Percentiles rank a stretch among this genome's conserved stretches.
phyloP scores from a whole-genome alignment of 2,113 vertebrate genomes.

The Sarotherodon lohbergeri region DNA sequence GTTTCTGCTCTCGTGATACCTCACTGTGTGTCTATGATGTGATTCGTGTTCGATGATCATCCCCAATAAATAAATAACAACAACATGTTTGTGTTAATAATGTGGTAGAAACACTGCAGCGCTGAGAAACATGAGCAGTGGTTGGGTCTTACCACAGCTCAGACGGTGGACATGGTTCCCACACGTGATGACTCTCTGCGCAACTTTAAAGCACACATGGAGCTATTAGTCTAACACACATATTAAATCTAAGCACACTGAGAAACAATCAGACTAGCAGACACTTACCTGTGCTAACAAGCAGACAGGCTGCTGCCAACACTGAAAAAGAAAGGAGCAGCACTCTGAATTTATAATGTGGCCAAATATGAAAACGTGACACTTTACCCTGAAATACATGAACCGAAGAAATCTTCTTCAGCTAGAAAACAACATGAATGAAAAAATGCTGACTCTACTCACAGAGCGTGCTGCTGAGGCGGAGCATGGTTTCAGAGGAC shows the following conservation, averaged over 20 bases:
- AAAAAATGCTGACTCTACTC: neutral
- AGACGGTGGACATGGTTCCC: neutral
- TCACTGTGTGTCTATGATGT: neutral
- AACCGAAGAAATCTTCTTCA: neutral
- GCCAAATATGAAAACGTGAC: neutral
- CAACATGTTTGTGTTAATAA: neutral
- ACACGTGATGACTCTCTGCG: neutral
- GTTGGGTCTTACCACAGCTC: slow-evolving; percentile 3
- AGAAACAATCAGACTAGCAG: neutral
- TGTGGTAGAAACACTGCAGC: neutral
- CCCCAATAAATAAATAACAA: neutral
- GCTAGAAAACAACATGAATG: neutral
- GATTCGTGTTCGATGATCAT: neutral
- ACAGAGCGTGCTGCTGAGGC: neutral
- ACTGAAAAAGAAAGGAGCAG: slow-evolving; percentile 15
- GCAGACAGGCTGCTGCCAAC: slow-evolving; percentile 9
- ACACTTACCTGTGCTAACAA: slow-evolving; percentile 17
- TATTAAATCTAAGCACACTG: neutral
- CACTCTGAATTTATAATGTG: neutral
- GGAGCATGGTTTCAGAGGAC: neutral
- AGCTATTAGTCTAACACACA: neutral
- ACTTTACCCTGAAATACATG: neutral
- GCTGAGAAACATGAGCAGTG: neutral
- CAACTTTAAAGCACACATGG: neutral
- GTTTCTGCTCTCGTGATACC: neutral